These are phyloP conservation scores for Psylliodes chrysocephalus DNA, from an alignment of 2,888 invertebrate genomes.

Conservation along the genomic window DNA sequence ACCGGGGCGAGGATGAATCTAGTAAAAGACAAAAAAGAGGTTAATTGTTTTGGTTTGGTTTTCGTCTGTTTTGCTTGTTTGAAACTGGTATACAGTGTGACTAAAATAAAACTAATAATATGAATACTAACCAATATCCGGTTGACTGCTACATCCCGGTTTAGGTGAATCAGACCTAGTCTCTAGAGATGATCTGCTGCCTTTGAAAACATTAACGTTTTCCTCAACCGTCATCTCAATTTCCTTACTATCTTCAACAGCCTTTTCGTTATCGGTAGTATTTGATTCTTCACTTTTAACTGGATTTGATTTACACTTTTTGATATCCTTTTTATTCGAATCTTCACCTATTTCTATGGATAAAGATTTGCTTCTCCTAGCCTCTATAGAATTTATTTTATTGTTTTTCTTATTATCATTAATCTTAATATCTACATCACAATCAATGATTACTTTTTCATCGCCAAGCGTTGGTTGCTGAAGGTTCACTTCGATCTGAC, in stretches of 20 bases:
- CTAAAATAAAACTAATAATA: background rate
- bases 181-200: slow-evolving; percentile 56
- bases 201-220: slow-evolving; percentile 51
- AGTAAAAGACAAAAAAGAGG: too few species aligned
- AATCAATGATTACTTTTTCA: slow-evolving; percentile 47
- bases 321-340: slow-evolving; percentile 52
- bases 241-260: slow-evolving; percentile 47
- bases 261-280: slow-evolving; percentile 38
- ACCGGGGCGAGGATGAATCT: slow-evolving; percentile 61
- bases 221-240: slow-evolving; percentile 57
- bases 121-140: slow-evolving; percentile 56
- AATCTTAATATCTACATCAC: slow-evolving; percentile 51
- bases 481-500: slow-evolving; percentile 32
- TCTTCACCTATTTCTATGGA: slow-evolving; percentile 55
- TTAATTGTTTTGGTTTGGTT: too few species aligned
- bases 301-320: slow-evolving; percentile 58
- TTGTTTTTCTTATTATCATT: slow-evolving; percentile 49
- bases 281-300: slow-evolving; percentile 49
- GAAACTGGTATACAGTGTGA: too few species aligned
- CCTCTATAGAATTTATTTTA: slow-evolving; percentile 54
- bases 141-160: slow-evolving; percentile 61
- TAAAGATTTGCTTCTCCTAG: slow-evolving; percentile 57
- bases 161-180: slow-evolving; percentile 59
- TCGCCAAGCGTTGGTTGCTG: slow-evolving; percentile 47
- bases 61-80: too few species aligned